Evolutionary conservation across 2,797 vertebrate genomes (phyloP), one percentile per base, ranked within the genome.

Genomic region (Acanthurus leucopareius): DNA sequence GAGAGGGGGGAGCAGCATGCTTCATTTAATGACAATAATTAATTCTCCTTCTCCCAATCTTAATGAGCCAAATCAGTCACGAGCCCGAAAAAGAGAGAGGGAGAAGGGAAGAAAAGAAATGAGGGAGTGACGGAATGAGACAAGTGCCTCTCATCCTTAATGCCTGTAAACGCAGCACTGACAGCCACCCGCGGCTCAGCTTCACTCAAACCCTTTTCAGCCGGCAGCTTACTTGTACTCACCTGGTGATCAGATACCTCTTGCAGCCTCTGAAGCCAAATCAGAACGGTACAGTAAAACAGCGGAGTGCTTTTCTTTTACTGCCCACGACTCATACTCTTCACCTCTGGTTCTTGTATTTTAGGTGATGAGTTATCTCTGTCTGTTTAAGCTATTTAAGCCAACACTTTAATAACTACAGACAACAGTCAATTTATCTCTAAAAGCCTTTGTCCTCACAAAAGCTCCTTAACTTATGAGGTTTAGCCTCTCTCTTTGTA

Each of bases 1-100:
- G 85, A 35, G 64, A 75, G 60, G 44, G 60, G 76, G 70, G 66
- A 72, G 86, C 69, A 73, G 82, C 86, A 88, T 69, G 93, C 92
- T 91, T 92, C 89, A 92, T 92, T 95, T 94, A 90, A 93, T 93
- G 91, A 93, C 93, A 90, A 92, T 94, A 95, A 94, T 94, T 95
- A 92, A 94, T 94, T 93, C 87, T 89, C 87, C 86, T 85, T 93
- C 89, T 93, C 89, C 71, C 51, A 19, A 82, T 92, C 86, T 86
- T 93, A 94, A 95, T 94, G 92, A 95, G 92, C 88, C 90, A 90
- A 93, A 95, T 94, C 94, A 93, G 89, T 93, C 89, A 90, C 76
- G 20, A 86, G 73, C 82, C 75, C 0, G 10, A 79, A 73, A 86
- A 75, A 61, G 15, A 61, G 65, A 16, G 63, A 22, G 68, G 19